phyloP scores from a whole-genome alignment of 2,113 vertebrate genomes.

The Setophaga petechia region DNA sequence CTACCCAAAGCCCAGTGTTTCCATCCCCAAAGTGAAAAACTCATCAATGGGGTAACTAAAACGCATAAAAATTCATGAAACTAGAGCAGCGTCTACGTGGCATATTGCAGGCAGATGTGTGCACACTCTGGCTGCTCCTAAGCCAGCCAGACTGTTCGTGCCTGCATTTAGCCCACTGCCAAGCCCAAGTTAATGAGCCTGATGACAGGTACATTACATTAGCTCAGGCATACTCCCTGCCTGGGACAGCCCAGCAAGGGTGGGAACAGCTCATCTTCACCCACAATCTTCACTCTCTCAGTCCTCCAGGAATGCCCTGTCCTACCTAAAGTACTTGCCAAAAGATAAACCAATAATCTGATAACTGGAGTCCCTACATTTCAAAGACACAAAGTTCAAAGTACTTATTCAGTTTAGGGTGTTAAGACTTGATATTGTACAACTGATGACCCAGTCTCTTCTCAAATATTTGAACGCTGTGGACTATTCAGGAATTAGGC shows the following conservation, averaged over 20 bases:
- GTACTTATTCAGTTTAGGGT: background rate
- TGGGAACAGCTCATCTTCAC: background rate
- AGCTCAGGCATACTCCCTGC: background rate
- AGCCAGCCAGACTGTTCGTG: slow-evolving; percentile 18
- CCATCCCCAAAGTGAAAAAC: background rate
- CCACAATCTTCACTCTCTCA: background rate
- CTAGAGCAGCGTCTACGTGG: background rate
- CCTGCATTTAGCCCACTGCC: slow-evolving; percentile 17
- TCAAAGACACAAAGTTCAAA: background rate
- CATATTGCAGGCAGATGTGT: slow-evolving; percentile 53
- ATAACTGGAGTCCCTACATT: background rate
- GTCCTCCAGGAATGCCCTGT: background rate
- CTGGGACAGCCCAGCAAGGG: background rate
- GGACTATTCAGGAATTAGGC: slow-evolving; percentile 13
- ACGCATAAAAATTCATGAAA: background rate
- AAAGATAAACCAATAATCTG: background rate
- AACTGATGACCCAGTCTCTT: background rate
- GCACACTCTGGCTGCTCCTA: background rate
- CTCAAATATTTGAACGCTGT: background rate
- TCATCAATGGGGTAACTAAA: background rate
- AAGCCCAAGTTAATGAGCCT: slow-evolving; percentile 27
- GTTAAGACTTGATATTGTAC: background rate
- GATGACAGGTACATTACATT: slow-evolving; percentile 28
- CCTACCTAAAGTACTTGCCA: background rate
- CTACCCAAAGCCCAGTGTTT: background rate